These are phyloP conservation scores for Thymelicus lineola DNA, from an alignment of 2,888 invertebrate genomes.

Conservation along the genomic window DNA sequence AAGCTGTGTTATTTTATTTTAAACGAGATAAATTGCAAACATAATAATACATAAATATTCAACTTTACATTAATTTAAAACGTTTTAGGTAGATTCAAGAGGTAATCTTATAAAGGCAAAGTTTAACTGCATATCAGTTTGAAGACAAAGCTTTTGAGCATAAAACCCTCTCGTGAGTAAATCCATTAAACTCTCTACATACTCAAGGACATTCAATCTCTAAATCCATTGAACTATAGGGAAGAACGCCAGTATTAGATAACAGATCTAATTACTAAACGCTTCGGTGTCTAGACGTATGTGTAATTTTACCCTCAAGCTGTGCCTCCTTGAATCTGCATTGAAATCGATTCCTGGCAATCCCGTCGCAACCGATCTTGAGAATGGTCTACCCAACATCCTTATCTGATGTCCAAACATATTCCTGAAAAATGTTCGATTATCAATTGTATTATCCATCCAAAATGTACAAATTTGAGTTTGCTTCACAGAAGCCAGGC, in stretches of 20 bases:
- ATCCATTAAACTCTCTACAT: background rate
- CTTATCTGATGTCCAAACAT: slow-evolving; percentile 87
- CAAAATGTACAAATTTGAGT: slow-evolving; percentile 47
- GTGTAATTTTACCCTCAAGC: slow-evolving; percentile 75
- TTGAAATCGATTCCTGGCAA: slow-evolving; percentile 80
- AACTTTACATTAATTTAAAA: too few species aligned
- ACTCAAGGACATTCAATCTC: background rate
- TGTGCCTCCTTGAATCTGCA: slow-evolving; percentile 83
- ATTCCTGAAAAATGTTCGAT: slow-evolving; percentile 75
- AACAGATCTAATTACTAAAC: slow-evolving; percentile 31
- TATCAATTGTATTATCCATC: slow-evolving; percentile 16
- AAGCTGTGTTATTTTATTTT: background rate
- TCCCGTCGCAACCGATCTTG: slow-evolving; percentile 86
- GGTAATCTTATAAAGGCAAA: too few species aligned
- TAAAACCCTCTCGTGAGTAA: background rate
- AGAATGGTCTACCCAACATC: slow-evolving; percentile 87
- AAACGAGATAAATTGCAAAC: too few species aligned
- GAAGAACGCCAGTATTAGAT: slow-evolving; percentile 19
- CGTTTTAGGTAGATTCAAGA: too few species aligned
- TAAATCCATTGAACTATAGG: slow-evolving; percentile 9
- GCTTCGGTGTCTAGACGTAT: slow-evolving; percentile 29
- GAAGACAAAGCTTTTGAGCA: too few species aligned
- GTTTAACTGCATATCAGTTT: too few species aligned
- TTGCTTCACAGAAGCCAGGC: slow-evolving; percentile 68
- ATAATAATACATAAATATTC: too few species aligned